Percentiles rank a stretch among this genome's conserved stretches.
These are phyloP conservation scores for Cryptocephalus primarius DNA, from an alignment of 2,888 invertebrate species.

Conservation along the genomic window DNA sequence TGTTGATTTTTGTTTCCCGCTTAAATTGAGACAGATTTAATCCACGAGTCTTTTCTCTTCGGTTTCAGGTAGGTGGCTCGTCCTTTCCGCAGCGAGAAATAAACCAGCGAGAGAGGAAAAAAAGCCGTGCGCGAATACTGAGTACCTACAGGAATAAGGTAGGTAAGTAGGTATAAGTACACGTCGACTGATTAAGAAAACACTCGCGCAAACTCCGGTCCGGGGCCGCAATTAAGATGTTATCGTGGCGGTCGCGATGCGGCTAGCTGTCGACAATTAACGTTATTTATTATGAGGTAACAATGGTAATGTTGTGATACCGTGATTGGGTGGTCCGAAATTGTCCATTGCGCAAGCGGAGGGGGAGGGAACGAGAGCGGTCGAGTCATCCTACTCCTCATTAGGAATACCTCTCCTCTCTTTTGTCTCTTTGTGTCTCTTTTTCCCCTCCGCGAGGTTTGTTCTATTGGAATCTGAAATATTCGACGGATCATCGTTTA, in stretches of 20 bases:
- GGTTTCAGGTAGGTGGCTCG: too few species aligned
- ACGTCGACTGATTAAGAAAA: conserved; percentile 31
- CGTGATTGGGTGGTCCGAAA: conserved; percentile 37
- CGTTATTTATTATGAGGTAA: conserved; percentile 40
- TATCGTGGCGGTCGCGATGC: conserved; percentile 36
- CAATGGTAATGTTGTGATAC: conserved; percentile 39
- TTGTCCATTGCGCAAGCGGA: too few species aligned
- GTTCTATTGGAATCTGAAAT: conserved; percentile 10
- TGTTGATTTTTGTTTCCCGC: too few species aligned
- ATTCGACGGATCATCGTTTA: conserved; percentile 18
- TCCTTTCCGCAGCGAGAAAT: too few species aligned
- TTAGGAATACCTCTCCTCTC: neutral
- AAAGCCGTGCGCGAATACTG: too few species aligned
- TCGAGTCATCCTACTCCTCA: conserved; percentile 2
- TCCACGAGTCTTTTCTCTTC: too few species aligned
- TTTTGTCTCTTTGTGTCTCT: too few species aligned
- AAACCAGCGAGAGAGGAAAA: too few species aligned
- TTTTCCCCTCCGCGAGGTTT: too few species aligned
- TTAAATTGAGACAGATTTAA: too few species aligned
- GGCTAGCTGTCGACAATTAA: conserved; percentile 40
- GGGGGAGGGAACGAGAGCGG: neutral
- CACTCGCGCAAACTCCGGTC: conserved; percentile 35
- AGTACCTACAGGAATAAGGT: too few species aligned
- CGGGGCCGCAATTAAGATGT: conserved; percentile 37
- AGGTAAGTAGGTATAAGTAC: neutral